phyloP scores from a whole-genome alignment of 2,113 vertebrate genomes.

The Ptychochromis oligacanthus region DNA sequence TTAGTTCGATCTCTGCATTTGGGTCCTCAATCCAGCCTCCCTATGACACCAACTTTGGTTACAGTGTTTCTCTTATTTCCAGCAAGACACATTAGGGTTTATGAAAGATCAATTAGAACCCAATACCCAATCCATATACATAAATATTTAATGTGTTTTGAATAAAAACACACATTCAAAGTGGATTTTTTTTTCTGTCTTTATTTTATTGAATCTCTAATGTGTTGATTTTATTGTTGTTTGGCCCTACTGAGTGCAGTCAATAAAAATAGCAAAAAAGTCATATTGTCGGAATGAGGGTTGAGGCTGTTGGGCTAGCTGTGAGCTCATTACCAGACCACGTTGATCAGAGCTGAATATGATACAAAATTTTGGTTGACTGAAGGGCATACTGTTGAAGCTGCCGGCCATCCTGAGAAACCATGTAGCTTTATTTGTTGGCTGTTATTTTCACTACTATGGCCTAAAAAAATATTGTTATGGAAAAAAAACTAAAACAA shows the following conservation, averaged over 20 bases:
- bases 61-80: background rate
- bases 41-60: background rate
- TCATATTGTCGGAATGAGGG: too few relatives aligned
- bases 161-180: background rate
- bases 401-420: background rate
- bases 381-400: background rate
- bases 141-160: background rate
- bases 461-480: background rate
- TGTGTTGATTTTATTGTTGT: background rate
- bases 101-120: background rate
- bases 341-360: conserved; percentile 13
- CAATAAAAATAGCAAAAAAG: too few relatives aligned
- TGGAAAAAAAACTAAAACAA: background rate
- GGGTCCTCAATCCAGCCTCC: background rate
- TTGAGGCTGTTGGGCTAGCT: background rate
- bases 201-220: background rate
- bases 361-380: background rate
- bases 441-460: background rate
- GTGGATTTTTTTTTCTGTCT: background rate
- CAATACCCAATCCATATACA: background rate
- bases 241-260: background rate
- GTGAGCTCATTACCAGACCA: background rate
- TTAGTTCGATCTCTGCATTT: background rate
- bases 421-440: background rate
- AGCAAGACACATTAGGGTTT: background rate